Evolutionary conservation across 2,797 vertebrate species (phyloP).

Genomic region (Lepus townsendii): DNA sequence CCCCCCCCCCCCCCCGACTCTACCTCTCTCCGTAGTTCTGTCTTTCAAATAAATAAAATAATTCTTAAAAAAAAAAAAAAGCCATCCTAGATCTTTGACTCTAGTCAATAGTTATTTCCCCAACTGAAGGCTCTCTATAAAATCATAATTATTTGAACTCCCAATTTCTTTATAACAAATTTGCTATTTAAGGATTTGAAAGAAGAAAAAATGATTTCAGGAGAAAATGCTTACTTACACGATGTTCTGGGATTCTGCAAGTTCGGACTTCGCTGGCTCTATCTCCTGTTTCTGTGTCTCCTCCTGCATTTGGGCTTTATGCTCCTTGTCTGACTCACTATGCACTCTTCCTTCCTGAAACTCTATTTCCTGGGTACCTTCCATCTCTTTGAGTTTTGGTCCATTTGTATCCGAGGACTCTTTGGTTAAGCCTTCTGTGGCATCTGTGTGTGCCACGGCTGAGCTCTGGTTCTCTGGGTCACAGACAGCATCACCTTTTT

Average conservation of each 20-base stretch:
- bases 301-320: conserved; percentile 68
- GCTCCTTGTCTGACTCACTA: conserved; percentile 61
- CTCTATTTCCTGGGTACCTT: conserved; percentile 70
- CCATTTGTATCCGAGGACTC: conserved; percentile 76
- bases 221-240: conserved; percentile 81
- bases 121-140: background rate
- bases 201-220: background rate
- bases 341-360: conserved; percentile 71
- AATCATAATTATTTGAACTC: background rate
- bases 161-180: background rate
- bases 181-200: background rate
- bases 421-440: conserved; percentile 80
- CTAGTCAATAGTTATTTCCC: background rate
- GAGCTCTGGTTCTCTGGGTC: conserved; percentile 60
- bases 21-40: too few species aligned
- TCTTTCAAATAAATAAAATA: too few species aligned
- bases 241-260: conserved; percentile 76
- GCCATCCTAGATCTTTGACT: background rate
- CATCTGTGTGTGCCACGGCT: conserved; percentile 44
- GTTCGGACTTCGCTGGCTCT: conserved; percentile 74
- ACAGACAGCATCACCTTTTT: conserved; percentile 24
- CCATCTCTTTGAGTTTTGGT: conserved; percentile 80
- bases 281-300: conserved; percentile 85
- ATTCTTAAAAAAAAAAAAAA: background rate
- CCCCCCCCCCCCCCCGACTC: too few species aligned